phyloP scores from a whole-genome alignment of 2,797 vertebrate species.

The Heterohyrax brucei region DNA sequence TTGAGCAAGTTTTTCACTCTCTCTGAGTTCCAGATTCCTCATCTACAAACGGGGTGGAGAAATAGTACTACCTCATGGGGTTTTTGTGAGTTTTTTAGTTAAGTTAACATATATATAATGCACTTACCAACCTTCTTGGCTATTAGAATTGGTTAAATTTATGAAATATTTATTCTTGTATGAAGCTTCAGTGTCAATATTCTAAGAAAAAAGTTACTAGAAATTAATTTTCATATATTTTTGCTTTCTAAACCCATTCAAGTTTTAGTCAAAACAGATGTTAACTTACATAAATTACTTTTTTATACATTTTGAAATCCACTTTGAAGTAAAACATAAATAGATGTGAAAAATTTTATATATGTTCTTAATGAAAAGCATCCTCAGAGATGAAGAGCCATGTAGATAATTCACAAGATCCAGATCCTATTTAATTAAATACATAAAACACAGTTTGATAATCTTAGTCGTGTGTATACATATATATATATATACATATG shows the following conservation, averaged over 20 bases:
- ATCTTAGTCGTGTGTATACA: not conserved
- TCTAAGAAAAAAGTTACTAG: not conserved
- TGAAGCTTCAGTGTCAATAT: not conserved
- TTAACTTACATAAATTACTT: not conserved
- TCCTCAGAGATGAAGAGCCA: not conserved
- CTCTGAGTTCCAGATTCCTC: not conserved
- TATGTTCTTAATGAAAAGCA: slow-evolving; percentile 21
- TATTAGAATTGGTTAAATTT: slow-evolving; percentile 31
- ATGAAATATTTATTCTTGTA: slow-evolving; percentile 20
- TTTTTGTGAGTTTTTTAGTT: not conserved
- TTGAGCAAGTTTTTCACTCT: slow-evolving; percentile 24
- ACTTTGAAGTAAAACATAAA: slow-evolving; percentile 13
- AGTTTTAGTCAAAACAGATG: slow-evolving; percentile 2
- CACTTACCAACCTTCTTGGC: not conserved
- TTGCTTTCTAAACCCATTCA: slow-evolving; percentile 30
- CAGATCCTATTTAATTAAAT: slow-evolving; percentile 6
- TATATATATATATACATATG: no score
- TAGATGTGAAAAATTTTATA: slow-evolving; percentile 18
- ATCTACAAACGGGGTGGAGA: not conserved
- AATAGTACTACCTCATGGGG: not conserved
- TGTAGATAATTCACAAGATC: not conserved
- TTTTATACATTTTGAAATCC: slow-evolving; percentile 31
- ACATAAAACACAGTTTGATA: slow-evolving; percentile 28
- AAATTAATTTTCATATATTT: not conserved
- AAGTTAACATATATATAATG: not conserved